A percentile compares a stretch with the other conserved stretches of the same genome.
Conservation (phyloP, 2,888 invertebrate species). For the Dorcus hopei region DNA sequence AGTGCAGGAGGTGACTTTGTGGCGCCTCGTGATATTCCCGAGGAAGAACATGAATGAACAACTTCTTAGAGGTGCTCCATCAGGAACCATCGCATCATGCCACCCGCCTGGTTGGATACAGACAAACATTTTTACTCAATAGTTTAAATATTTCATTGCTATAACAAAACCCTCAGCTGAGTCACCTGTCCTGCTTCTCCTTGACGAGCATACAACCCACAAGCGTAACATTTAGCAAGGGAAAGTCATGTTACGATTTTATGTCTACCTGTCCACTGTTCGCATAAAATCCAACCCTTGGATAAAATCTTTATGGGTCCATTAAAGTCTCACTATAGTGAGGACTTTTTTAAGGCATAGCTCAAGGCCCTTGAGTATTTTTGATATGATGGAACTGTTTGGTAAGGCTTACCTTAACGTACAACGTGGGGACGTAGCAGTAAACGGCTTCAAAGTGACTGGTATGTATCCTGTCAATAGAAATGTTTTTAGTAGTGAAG, state of each 20-base stretch:
- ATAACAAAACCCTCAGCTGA: background rate
- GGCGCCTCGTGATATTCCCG: too few species aligned
- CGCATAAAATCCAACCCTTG: too few species aligned
- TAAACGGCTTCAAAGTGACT: background rate
- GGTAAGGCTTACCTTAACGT: background rate
- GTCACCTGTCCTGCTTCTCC: background rate
- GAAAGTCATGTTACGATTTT: background rate
- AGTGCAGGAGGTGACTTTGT: constrained; percentile 7
- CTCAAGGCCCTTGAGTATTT: background rate
- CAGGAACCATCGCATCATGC: too few species aligned
- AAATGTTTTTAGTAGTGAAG: background rate
- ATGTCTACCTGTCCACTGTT: too few species aligned
- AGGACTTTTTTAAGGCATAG: background rate
- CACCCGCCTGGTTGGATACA: too few species aligned
- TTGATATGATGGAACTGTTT: background rate
- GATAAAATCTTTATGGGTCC: too few species aligned
- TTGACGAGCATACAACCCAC: background rate
- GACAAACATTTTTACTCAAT: too few species aligned
- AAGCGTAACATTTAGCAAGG: background rate
- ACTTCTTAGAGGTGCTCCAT: too few species aligned
- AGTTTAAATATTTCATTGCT: background rate
- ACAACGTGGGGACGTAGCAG: background rate
- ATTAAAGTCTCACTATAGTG: background rate
- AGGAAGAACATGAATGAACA: too few species aligned
- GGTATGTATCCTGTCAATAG: background rate